Evolutionary conservation across 1,140 invertebrate genomes (phyloP).

Genomic region (Popillia japonica): DNA sequence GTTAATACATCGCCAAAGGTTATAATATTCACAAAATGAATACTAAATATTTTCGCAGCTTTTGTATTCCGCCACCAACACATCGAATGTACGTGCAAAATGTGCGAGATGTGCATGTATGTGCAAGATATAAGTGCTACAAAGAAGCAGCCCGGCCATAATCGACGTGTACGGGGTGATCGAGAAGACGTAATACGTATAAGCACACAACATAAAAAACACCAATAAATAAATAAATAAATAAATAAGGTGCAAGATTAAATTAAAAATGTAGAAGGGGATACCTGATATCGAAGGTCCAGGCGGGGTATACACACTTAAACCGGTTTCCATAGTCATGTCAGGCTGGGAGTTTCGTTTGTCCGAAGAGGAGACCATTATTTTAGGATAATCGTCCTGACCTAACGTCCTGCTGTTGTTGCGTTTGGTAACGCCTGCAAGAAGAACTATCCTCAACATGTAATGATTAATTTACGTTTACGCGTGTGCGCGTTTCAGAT

Average conservation of each 20-base stretch:
- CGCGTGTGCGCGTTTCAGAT: too few species aligned
- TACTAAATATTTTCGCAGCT: conserved; percentile 31
- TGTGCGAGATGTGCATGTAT: conserved; percentile 23
- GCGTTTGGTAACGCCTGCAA: conserved; percentile 48
- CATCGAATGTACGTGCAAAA: too few species aligned
- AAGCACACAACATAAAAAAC: too few species aligned
- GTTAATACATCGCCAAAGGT: conserved; percentile 25
- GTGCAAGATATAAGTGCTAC: too few species aligned
- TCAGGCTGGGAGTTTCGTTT: conserved; percentile 46
- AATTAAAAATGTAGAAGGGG: not conserved
- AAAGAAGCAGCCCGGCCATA: too few species aligned
- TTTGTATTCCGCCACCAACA: conserved; percentile 15
- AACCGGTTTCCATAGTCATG: conserved; percentile 45
- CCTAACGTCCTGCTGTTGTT: conserved; percentile 45
- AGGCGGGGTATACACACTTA: conserved; percentile 46
- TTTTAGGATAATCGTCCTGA: conserved; percentile 48
- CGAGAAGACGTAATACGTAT: too few species aligned
- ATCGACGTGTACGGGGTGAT: too few species aligned
- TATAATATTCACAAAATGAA: conserved; percentile 33
- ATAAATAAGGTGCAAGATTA: not conserved
- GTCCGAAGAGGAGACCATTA: conserved; percentile 50
- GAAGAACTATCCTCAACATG: conserved; percentile 48
- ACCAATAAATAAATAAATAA: conserved; percentile 33
- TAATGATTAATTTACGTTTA: too few species aligned
- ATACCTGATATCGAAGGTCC: conserved; percentile 50